Evolutionary conservation across 2,113 vertebrate species (phyloP).

Genomic region (Pardalotus punctatus): DNA sequence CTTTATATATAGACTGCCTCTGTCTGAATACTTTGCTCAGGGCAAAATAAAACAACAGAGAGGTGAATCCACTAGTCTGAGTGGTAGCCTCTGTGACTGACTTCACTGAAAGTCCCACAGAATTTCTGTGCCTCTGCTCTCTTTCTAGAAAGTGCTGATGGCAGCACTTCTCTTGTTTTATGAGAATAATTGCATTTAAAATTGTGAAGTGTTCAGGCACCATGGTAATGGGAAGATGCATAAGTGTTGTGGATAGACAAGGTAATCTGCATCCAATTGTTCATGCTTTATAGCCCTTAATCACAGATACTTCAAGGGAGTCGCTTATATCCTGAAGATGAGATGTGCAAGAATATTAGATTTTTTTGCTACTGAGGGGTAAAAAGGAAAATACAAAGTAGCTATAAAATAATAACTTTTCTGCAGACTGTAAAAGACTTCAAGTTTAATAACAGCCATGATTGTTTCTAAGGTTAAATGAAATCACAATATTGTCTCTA

Average conservation of each 20-base stretch:
- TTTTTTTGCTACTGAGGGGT: neutral
- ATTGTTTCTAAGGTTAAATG: neutral
- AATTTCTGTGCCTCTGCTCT: neutral
- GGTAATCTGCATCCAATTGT: constrained; percentile 33
- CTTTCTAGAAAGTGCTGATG: neutral
- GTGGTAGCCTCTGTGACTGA: neutral
- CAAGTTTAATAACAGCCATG: neutral
- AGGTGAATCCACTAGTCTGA: neutral
- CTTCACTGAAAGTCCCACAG: neutral
- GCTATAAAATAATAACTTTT: neutral
- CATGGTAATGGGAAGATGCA: constrained; percentile 1
- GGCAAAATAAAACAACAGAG: neutral
- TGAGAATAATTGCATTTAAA: constrained; percentile 6
- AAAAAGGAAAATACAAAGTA: neutral
- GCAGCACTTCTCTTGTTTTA: neutral
- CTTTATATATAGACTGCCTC: neutral
- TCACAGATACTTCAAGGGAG: neutral
- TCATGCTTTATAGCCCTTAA: constrained; percentile 50
- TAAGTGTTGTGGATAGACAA: neutral
- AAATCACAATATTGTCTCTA: neutral
- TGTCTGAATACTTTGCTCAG: neutral
- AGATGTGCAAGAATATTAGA: neutral
- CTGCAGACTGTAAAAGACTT: neutral
- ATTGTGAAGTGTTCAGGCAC: constrained; percentile 6
- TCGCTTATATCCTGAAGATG: neutral